Percentiles rank a stretch among this genome's conserved stretches.
phyloP scores from a whole-genome alignment of 2,888 invertebrate species.

The Darwinula stevensoni region DNA sequence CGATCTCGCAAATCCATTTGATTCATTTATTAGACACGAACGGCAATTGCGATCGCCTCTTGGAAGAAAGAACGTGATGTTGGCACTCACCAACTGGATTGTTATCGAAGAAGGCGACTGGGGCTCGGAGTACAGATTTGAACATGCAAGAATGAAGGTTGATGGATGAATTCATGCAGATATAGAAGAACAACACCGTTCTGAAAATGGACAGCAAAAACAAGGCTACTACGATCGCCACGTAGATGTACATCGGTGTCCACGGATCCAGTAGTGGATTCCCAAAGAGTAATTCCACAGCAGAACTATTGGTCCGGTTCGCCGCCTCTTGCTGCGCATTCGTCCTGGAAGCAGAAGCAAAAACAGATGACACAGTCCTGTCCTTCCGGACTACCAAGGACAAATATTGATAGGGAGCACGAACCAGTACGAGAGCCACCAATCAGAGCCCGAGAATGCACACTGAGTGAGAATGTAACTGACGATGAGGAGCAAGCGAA shows the following conservation, averaged over 20 bases:
- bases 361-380: background rate
- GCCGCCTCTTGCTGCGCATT: slow-evolving; percentile 11
- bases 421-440: slow-evolving; percentile 17
- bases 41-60: too few relatives aligned
- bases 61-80: too few relatives aligned
- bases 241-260: too few relatives aligned
- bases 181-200: slow-evolving; percentile 14
- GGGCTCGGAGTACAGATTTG: slow-evolving; percentile 19
- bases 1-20: too few relatives aligned
- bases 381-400: slow-evolving; percentile 10
- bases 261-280: too few relatives aligned
- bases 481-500: slow-evolving; percentile 21
- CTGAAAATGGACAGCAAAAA: slow-evolving; percentile 7
- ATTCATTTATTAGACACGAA: too few relatives aligned
- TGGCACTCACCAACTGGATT: slow-evolving; percentile 20
- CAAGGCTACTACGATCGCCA: background rate
- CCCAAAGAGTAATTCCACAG: too few relatives aligned
- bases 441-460: slow-evolving; percentile 16
- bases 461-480: slow-evolving; percentile 15
- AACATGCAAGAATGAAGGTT: slow-evolving; percentile 32
- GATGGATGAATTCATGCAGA: slow-evolving; percentile 10
- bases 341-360: slow-evolving; percentile 11
- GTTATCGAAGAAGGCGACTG: slow-evolving; percentile 18
- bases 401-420: background rate
- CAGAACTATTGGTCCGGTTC: slow-evolving; percentile 4